phyloP scores from a whole-genome alignment of 2,113 vertebrate species.

The Abramis brama region DNA sequence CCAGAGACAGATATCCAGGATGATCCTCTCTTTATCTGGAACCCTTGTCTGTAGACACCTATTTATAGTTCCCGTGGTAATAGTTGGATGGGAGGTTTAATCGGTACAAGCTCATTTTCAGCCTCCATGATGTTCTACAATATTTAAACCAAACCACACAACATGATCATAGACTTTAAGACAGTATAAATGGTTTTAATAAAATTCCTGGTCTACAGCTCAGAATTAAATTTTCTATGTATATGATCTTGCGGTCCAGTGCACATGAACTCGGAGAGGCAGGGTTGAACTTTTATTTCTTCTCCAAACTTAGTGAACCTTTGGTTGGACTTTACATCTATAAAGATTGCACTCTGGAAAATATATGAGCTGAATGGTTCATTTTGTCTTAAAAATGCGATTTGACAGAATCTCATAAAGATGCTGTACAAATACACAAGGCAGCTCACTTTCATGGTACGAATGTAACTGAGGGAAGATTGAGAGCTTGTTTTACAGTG shows the following conservation, averaged over 20 bases:
- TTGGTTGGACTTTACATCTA: neutral
- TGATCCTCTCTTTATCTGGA: slow-evolving; percentile 32
- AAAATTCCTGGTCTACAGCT: neutral
- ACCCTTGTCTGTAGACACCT: slow-evolving; percentile 12
- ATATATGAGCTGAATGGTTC: neutral
- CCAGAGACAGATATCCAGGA: slow-evolving; percentile 23
- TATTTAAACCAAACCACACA: slow-evolving; percentile 13
- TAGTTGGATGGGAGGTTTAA: slow-evolving; percentile 19
- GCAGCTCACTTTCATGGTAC: neutral
- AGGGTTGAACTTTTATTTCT: slow-evolving; percentile 2
- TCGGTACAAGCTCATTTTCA: neutral
- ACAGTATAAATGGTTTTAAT: slow-evolving; percentile 6
- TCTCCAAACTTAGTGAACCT: neutral
- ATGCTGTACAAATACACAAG: neutral
- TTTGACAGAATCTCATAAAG: neutral
- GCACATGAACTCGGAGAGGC: neutral
- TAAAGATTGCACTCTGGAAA: neutral
- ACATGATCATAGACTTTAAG: neutral
- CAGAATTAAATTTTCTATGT: neutral
- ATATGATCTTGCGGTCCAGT: slow-evolving; percentile 23
- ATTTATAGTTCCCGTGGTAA: slow-evolving; percentile 29
- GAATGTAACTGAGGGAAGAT: neutral
- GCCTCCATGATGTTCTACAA: neutral
- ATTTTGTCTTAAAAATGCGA: neutral
- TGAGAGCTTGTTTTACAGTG: neutral